Base-by-base conservation (phyloP, 2,888 invertebrate species). In the Pinctada fucata region DNA sequence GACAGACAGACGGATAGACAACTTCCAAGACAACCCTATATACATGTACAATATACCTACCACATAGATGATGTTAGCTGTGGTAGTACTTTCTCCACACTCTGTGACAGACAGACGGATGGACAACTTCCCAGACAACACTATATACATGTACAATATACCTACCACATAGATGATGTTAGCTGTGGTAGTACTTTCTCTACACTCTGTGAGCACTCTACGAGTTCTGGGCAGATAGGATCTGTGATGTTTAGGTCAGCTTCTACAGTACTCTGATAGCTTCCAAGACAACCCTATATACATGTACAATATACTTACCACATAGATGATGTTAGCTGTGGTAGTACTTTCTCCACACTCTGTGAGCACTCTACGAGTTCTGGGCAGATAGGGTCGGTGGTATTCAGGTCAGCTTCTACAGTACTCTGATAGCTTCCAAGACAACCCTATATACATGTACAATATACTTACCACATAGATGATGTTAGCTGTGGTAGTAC, bases 111-210 rank as follows among this genome's bases (percentile, higher is more conserved):
- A 50, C 83, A 82, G 3, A 87, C 76, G 45, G 91, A 83, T n/a
- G n/a, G n/a, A n/a, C n/a, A n/a, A n/a, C 31, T 31, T 31, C 31
- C 31, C 83, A 82, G 3, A 87, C 76, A 45, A 91, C 83, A 8
- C 31, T 31, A 31, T 31, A 31, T 31, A 1, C 31, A 31, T 31
- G 31, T 31, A 31, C 31, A 31, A 31, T 31, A 31, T 31, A 80
- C 87, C 80, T 84, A 91, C 91, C 91, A 91, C 47, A 88, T 81
- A 16, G 91, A 89, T 1, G 90, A 88, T 0, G 91, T 91, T 10
- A 91, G 81, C 74, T 90, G 89, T 1, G 91, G 90, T 49, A 91
- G 81, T 45, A 91, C 82, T 66, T 86, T 85, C 67, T 89, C 88
- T 6, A 91, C 85, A 48, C 87, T 83, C 49, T 83, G 82, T 13